These are phyloP conservation scores for Bombus waltoni DNA, from an alignment of 1,140 invertebrate genomes.

Conservation along the genomic window DNA sequence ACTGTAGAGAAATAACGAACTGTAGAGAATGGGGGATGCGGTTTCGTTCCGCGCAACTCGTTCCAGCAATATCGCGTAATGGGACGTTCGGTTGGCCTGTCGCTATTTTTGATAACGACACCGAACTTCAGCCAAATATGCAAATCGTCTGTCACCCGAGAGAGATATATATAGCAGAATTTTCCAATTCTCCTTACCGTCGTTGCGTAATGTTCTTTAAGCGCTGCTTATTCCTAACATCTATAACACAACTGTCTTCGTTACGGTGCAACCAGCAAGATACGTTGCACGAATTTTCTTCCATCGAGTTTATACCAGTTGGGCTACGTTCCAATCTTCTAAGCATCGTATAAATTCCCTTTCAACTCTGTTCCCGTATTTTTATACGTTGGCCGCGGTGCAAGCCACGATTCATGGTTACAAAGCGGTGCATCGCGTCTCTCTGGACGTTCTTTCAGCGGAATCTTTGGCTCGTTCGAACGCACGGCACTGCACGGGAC, in stretches of 20 bases:
- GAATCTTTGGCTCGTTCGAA: background rate
- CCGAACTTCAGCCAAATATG: constrained; percentile 15
- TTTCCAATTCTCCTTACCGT: background rate
- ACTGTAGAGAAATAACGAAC: background rate
- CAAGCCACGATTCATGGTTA: background rate
- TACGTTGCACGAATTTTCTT: background rate
- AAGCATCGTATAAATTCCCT: background rate
- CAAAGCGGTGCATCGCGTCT: background rate
- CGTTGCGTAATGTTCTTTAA: constrained; percentile 16
- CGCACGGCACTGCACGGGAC: too few relatives aligned
- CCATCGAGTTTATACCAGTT: background rate
- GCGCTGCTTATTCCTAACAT: constrained; percentile 29
- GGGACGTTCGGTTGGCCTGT: background rate
- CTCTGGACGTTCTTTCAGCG: background rate
- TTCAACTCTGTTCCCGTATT: background rate
- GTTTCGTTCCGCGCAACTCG: background rate
- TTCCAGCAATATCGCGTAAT: constrained; percentile 3
- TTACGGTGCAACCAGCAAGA: background rate
- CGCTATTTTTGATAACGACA: constrained; percentile 16
- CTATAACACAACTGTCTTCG: constrained; percentile 1
- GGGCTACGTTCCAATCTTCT: constrained; percentile 11
- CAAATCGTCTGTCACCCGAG: background rate
- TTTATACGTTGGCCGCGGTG: background rate
- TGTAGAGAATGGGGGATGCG: too few relatives aligned
- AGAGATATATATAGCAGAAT: background rate